phyloP scores from a whole-genome alignment of 2,797 vertebrate genomes.

The Phrynocephalus guinanensis region DNA sequence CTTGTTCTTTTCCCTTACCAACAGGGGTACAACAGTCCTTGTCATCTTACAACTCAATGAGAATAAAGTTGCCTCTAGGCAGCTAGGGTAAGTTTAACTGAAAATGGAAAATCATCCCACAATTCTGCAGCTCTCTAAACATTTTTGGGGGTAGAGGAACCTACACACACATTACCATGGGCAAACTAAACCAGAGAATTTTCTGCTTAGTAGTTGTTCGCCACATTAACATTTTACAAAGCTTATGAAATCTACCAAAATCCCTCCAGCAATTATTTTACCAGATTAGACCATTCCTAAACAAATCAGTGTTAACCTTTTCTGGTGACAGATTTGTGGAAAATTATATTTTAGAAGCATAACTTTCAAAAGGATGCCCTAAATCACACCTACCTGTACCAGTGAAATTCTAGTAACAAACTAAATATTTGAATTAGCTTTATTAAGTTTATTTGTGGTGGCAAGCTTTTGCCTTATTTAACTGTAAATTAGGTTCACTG shows the following conservation, averaged over 20 bases:
- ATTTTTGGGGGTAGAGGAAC: not conserved
- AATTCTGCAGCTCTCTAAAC: not conserved
- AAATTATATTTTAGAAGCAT: constrained; percentile 30
- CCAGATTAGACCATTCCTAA: constrained; percentile 66
- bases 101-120: no score
- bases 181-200: not conserved
- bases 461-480: constrained; percentile 58
- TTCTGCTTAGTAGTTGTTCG: constrained; percentile 52
- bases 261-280: constrained; percentile 74
- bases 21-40: no score
- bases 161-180: not conserved
- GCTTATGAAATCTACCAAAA: constrained; percentile 70
- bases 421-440: not conserved
- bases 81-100: no score
- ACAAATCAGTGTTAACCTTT: constrained; percentile 67
- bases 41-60: no score
- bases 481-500: constrained; percentile 54
- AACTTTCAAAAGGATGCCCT: not conserved
- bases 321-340: constrained; percentile 71
- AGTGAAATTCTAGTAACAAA: not conserved
- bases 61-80: not conserved
- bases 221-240: constrained; percentile 65
- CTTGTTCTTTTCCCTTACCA: no score
- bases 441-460: not conserved
- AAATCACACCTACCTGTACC: not conserved